Conservation (phyloP, 2,888 invertebrate species). For the Lamproptera curius region DNA sequence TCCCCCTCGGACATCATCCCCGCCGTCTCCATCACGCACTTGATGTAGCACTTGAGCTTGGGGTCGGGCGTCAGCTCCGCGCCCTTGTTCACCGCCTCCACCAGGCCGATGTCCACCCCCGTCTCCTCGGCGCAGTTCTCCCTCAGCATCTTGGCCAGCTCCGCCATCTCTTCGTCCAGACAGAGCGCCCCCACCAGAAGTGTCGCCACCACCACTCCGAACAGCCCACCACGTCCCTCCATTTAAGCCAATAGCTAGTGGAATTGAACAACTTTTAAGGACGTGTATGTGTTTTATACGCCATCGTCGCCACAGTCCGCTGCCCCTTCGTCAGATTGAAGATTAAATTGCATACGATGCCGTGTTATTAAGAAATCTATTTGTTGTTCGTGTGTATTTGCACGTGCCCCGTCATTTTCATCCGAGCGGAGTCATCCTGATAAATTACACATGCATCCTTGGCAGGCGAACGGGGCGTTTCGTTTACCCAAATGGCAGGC, state of each 20-base stretch:
- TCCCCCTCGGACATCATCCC: slow-evolving; percentile 60
- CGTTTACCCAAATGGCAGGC: slow-evolving; percentile 21
- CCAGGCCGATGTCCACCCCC: slow-evolving; percentile 46
- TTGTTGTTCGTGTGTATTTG: slow-evolving; percentile 12
- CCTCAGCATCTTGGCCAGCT: slow-evolving; percentile 57
- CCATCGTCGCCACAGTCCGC: slow-evolving; percentile 13
- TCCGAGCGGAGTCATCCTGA: slow-evolving; percentile 36
- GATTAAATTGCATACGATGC: slow-evolving; percentile 2
- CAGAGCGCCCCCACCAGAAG: slow-evolving; percentile 22
- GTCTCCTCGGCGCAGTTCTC: slow-evolving; percentile 56
- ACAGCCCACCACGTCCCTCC: slow-evolving; percentile 10
- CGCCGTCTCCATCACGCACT: slow-evolving; percentile 67
- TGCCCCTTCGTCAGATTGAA: slow-evolving; percentile 1
- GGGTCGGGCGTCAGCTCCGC: slow-evolving; percentile 47
- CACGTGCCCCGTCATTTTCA: slow-evolving; percentile 31
- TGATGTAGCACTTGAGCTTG: slow-evolving; percentile 62
- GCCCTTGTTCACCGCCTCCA: slow-evolving; percentile 55
- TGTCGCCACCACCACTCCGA: slow-evolving; percentile 21
- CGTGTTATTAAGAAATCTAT: slow-evolving; percentile 22
- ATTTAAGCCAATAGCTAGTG: not conserved
- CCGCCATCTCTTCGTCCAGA: slow-evolving; percentile 62
- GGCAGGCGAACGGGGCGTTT: slow-evolving; percentile 21
- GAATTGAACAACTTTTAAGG: no score
- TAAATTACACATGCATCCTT: slow-evolving; percentile 34
- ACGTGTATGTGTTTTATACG: slow-evolving; percentile 1